Percentiles rank a stretch among this genome's conserved stretches.
phyloP scores from a whole-genome alignment of 1,140 invertebrate genomes.

The Temnothorax longispinosus region DNA sequence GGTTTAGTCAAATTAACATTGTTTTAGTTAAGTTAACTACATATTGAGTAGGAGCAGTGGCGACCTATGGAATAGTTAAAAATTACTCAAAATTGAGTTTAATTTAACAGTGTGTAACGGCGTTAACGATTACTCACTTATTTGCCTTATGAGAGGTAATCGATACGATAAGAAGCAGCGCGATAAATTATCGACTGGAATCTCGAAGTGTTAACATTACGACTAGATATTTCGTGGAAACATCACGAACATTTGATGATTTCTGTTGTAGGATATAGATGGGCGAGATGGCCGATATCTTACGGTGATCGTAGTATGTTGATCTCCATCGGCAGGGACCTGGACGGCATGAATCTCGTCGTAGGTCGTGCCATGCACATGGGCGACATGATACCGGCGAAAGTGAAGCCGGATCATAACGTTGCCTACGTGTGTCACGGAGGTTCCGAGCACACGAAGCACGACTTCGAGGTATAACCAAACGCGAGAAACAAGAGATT shows the following conservation, averaged over 20 bases:
- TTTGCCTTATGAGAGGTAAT: neutral
- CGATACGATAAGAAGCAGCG: neutral
- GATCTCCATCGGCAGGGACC: conserved; percentile 84
- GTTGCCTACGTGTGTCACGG: conserved; percentile 83
- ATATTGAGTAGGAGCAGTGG: too few relatives aligned
- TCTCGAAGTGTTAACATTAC: neutral
- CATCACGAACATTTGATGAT: neutral
- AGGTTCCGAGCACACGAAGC: conserved; percentile 83
- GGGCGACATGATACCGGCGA: conserved; percentile 84
- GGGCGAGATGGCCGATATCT: conserved; percentile 78
- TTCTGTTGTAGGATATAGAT: conserved; percentile 76
- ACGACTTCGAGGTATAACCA: conserved; percentile 84
- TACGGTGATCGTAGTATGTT: conserved; percentile 75
- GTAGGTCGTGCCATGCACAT: conserved; percentile 85
- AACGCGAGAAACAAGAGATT: neutral
- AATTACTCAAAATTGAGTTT: too few relatives aligned
- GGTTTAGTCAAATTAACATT: too few relatives aligned
- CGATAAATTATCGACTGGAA: neutral
- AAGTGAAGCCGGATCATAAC: conserved; percentile 82
- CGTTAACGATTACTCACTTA: neutral
- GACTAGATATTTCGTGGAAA: neutral
- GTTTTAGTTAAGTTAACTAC: too few relatives aligned
- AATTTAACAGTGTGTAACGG: neutral
- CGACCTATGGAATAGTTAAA: too few relatives aligned
- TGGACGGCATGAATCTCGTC: conserved; percentile 83